Evolutionary conservation across 2,888 invertebrate species (phyloP).

Genomic region (Malthinus flaveolus): DNA sequence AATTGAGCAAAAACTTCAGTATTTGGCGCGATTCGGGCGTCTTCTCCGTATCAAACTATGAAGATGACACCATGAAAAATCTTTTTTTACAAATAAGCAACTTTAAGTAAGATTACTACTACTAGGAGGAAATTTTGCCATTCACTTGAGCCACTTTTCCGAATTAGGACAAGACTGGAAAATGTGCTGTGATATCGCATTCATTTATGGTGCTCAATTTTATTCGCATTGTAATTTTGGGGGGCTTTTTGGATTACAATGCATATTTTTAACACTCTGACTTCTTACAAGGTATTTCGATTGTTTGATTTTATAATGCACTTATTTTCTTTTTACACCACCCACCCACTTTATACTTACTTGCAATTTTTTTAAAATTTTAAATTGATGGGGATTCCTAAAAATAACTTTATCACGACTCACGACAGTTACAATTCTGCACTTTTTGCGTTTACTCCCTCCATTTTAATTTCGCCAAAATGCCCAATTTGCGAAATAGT

Average conservation of each 20-base stretch:
- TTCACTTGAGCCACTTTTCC: not conserved
- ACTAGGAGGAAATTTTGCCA: not conserved
- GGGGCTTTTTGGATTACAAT: slow-evolving; percentile 24
- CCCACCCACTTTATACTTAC: too few species aligned
- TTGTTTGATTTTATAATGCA: slow-evolving; percentile 10
- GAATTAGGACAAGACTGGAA: slow-evolving; percentile 2
- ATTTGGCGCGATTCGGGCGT: slow-evolving; percentile 30
- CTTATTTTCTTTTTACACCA: not conserved
- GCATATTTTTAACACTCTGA: slow-evolving; percentile 25
- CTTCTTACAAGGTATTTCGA: slow-evolving; percentile 23
- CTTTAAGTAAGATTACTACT: not conserved
- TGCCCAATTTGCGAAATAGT: too few species aligned
- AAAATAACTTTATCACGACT: too few species aligned
- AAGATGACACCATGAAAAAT: slow-evolving; percentile 20
- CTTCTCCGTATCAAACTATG: slow-evolving; percentile 27
- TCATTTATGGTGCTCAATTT: slow-evolving; percentile 23
- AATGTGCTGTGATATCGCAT: slow-evolving; percentile 25
- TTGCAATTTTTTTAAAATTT: too few species aligned
- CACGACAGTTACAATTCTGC: too few species aligned
- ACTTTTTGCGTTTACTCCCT: too few species aligned
- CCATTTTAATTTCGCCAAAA: too few species aligned
- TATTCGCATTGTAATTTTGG: slow-evolving; percentile 16
- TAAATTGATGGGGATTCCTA: too few species aligned
- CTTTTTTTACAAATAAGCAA: not conserved
- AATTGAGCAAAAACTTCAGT: slow-evolving; percentile 31